phyloP scores from a whole-genome alignment of 2,113 vertebrate species.

The Tupaia chinensis region DNA sequence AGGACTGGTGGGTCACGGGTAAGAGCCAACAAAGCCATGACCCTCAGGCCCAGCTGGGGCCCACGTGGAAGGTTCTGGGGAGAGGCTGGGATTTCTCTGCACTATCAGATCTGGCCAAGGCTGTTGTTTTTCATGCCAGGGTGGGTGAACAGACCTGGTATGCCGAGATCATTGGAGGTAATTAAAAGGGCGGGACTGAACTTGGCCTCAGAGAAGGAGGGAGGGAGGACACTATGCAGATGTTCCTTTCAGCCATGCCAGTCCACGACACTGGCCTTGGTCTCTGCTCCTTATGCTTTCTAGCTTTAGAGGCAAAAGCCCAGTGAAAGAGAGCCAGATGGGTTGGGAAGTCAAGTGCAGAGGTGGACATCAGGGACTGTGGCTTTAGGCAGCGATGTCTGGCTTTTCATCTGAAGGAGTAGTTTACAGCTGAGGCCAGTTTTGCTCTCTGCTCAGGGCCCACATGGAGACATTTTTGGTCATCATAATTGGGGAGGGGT shows the following conservation, averaged over 20 bases:
- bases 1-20: neutral
- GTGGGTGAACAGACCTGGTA: neutral
- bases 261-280: neutral
- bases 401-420: neutral
- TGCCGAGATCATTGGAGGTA: neutral
- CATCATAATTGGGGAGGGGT: neutral
- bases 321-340: neutral
- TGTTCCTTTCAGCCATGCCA: neutral
- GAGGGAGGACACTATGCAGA: neutral
- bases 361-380: neutral
- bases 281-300: neutral
- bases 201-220: neutral
- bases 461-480: neutral
- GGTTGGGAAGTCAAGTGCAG: neutral
- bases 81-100: neutral
- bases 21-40: neutral
- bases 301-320: neutral
- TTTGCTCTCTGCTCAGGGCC: neutral
- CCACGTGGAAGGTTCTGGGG: neutral
- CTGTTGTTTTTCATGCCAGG: conserved; percentile 10
- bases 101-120: conserved; percentile 50
- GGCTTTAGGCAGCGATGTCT: neutral
- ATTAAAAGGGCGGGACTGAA: conserved; percentile 18
- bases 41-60: neutral
- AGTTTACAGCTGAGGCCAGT: neutral